phyloP scores from a whole-genome alignment of 2,888 invertebrate species.

The Leptinotarsa tumamoca region DNA sequence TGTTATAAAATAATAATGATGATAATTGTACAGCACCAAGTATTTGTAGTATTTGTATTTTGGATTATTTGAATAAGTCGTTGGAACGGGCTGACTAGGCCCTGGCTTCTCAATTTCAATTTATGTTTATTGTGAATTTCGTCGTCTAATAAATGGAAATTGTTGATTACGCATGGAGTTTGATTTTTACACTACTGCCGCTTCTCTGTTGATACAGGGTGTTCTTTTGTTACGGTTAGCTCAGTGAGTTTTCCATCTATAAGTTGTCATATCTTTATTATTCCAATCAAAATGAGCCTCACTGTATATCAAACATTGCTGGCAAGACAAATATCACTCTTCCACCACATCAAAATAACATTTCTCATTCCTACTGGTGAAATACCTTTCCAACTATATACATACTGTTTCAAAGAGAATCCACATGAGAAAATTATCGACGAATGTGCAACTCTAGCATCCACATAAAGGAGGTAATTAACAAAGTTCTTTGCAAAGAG shows the following conservation, averaged over 20 bases:
- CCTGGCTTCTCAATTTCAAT: neutral
- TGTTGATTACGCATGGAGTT: neutral
- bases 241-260: no score
- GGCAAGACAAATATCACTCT: no score
- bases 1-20: constrained; percentile 41
- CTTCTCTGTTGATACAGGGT: neutral
- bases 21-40: constrained; percentile 9
- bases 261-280: no score
- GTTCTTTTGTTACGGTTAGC: no score
- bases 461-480: neutral
- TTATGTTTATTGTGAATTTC: neutral
- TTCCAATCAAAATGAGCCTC: no score
- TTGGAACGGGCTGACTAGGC: neutral
- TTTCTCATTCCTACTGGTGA: no score
- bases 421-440: no score
- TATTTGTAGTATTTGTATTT: constrained; percentile 18
- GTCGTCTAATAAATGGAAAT: constrained; percentile 7
- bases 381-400: no score
- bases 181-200: neutral
- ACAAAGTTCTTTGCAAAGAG: neutral
- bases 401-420: no score
- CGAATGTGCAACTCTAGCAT: neutral
- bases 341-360: no score
- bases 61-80: neutral
- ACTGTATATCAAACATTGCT: no score